Evolutionary conservation across 2,797 vertebrate species (phyloP), one percentile per base, ranked within the genome.

Genomic region (Sardinella longiceps): DNA sequence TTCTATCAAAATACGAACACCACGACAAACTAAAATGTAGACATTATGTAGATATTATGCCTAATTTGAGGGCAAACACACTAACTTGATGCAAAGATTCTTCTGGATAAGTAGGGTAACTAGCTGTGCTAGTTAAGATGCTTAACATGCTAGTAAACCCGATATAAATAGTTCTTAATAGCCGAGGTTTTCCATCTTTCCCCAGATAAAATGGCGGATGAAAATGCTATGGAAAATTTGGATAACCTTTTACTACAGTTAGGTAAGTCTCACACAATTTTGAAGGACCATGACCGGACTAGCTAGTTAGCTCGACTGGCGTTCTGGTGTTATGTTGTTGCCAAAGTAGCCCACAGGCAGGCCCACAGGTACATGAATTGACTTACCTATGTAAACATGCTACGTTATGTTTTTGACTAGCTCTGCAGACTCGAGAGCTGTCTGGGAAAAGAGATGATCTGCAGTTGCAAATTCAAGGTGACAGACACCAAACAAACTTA

Each of bases 381-480:
- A 50, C 48, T 14, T 50, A 50, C 48, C 12, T 2, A 53, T 53
- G 51, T 53, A 23, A 20, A 0, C 51, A 3, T 20, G 18, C 14
- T 51, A 51, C 3, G 14, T 58, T 1, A n/a, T 66, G 77, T 70
- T 50, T 18, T 20, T 63, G 51, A 18, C 18, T 80, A 96, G 95
- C 87, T 87, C 83, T 94, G 87, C 89, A 95, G 86, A 93, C 84
- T 28, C 89, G 90, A 46, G 91, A 94, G 50, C 90, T 95, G 85
- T 85, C 85, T 51, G 90, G 90, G 50, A 94, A 90, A 88, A 96
- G 92, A 86, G 91, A 94, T 86, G 91, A 89, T 81, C 43, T 93
- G 25, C 85, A 89, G 39, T 89, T 92, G 50, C 91, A 94, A 86
- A 91, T 93, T 85, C 84, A 93, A 92, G 91, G 95, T 93, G 12